Percentiles rank a stretch among this genome's conserved stretches.
phyloP scores from a whole-genome alignment of 1,140 invertebrate genomes.

The Leptonema lineaticorne region DNA sequence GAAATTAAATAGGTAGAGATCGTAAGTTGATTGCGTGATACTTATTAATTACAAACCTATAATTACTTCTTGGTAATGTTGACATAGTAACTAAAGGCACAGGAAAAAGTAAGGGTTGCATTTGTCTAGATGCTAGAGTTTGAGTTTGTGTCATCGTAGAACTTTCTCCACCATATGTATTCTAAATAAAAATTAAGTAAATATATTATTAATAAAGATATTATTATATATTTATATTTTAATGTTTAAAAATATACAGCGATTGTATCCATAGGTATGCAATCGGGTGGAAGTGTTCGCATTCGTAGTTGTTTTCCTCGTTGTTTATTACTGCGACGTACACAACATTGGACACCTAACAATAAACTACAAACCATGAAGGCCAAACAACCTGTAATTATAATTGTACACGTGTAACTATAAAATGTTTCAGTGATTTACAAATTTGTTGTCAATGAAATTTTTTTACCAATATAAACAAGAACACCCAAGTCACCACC shows the following conservation, averaged over 20 bases:
- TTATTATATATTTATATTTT: too few species aligned
- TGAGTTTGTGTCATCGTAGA: conserved; percentile 1
- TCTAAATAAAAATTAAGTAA: too few species aligned
- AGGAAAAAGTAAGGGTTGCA: conserved; percentile 36
- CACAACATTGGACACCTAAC: conserved; percentile 62
- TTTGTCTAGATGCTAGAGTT: conserved; percentile 11
- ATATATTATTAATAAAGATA: too few species aligned
- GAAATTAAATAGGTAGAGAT: too few species aligned
- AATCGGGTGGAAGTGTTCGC: conserved; percentile 31
- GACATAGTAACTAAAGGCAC: neutral
- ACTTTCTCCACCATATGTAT: conserved; percentile 18
- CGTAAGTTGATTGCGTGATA: too few species aligned
- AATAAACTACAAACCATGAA: conserved; percentile 61
- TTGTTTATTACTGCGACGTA: conserved; percentile 57
- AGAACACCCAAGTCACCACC: conserved; percentile 62
- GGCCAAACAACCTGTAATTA: conserved; percentile 54
- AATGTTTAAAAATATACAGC: too few species aligned
- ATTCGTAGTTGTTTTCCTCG: conserved; percentile 45
- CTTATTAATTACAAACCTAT: conserved; percentile 12
- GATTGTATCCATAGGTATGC: conserved; percentile 53
- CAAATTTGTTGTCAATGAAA: too few species aligned
- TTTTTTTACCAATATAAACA: conserved; percentile 60
- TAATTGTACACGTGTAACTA: too few species aligned
- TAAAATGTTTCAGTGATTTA: too few species aligned
- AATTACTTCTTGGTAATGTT: conserved; percentile 36